phyloP scores from a whole-genome alignment of 2,888 invertebrate genomes.

The Spodoptera exigua region DNA sequence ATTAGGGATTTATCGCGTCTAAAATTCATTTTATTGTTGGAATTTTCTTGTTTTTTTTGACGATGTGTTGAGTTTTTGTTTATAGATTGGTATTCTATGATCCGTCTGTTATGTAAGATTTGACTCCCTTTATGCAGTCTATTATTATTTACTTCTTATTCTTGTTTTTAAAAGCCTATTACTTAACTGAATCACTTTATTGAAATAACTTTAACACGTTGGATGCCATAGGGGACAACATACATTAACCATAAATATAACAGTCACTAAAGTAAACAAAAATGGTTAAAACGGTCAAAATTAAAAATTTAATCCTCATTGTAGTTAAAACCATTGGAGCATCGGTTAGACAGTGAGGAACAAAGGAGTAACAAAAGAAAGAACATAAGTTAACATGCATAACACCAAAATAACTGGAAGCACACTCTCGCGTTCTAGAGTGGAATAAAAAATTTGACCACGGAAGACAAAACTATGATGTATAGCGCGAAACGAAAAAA shows the following conservation, averaged over 20 bases:
- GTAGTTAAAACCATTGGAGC: no score
- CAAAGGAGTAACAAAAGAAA: background rate
- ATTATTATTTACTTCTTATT: no score
- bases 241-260: no score
- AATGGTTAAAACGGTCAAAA: background rate
- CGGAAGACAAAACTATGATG: slow-evolving; percentile 84
- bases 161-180: no score
- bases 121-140: background rate
- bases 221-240: no score
- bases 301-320: no score
- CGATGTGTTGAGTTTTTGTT: slow-evolving; percentile 6
- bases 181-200: no score
- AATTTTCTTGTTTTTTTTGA: slow-evolving; percentile 41
- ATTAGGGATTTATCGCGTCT: slow-evolving; percentile 65
- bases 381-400: slow-evolving; percentile 14
- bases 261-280: background rate
- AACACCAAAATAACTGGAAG: slow-evolving; percentile 31
- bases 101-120: background rate
- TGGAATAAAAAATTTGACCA: slow-evolving; percentile 61
- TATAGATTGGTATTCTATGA: slow-evolving; percentile 11
- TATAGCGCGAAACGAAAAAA: slow-evolving; percentile 81
- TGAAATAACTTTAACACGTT: no score
- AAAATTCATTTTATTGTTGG: slow-evolving; percentile 63
- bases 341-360: no score
- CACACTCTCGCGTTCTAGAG: slow-evolving; percentile 33